Evolutionary conservation across 2,113 vertebrate species (phyloP).

Genomic region (Indicator indicator): DNA sequence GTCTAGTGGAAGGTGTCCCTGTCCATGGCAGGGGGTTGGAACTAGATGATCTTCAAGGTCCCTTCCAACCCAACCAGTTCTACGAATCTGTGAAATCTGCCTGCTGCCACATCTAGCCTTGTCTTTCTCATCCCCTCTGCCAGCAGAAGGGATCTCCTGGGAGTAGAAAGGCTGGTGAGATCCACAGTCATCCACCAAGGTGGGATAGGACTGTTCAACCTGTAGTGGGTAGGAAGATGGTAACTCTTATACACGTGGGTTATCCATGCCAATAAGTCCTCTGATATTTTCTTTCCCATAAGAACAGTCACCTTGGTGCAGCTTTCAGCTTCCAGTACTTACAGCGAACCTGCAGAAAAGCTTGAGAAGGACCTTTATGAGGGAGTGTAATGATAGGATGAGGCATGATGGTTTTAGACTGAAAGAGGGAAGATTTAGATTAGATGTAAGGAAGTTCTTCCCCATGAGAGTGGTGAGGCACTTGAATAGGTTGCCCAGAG

Average conservation of each 20-base stretch:
- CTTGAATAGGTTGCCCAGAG: neutral
- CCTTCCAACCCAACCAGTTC: too few species aligned
- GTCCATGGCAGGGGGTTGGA: too few species aligned
- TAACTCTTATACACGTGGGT: fast-evolving
- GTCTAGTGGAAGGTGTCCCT: too few species aligned
- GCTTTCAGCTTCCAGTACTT: neutral
- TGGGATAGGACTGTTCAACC: neutral
- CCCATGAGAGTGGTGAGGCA: neutral
- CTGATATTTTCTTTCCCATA: neutral
- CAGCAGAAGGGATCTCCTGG: neutral
- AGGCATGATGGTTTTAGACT: neutral
- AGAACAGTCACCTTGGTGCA: neutral
- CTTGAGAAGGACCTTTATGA: neutral
- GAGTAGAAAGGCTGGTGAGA: neutral
- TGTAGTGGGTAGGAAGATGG: too few species aligned
- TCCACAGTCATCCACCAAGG: fast-evolving
- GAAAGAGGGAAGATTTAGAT: neutral
- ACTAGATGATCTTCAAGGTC: too few species aligned
- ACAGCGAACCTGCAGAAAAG: neutral
- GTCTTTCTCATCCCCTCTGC: neutral
- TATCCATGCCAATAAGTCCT: neutral
- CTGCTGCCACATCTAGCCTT: neutral
- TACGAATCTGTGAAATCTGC: too few species aligned
- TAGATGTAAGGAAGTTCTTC: neutral
- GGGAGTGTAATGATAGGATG: neutral